These are phyloP conservation scores for Frankliniella fusca DNA, from an alignment of 2,888 invertebrate species.

Conservation along the genomic window DNA sequence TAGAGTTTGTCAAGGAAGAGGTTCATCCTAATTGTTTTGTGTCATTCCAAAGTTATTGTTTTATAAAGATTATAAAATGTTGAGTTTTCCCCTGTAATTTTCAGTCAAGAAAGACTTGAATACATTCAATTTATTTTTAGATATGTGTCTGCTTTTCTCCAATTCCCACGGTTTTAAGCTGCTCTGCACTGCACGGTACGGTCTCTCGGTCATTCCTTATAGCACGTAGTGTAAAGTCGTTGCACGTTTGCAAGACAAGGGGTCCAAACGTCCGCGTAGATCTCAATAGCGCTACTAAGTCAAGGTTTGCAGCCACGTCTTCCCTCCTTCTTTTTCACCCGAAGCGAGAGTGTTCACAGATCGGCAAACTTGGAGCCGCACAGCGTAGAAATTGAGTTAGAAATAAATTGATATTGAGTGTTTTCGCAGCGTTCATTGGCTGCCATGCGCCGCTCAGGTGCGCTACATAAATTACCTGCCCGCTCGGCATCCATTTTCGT, in stretches of 20 bases:
- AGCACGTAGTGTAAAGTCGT: too few species aligned
- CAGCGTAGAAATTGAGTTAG: background rate
- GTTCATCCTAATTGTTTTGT: slow-evolving; percentile 8
- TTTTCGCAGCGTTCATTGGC: slow-evolving; percentile 24
- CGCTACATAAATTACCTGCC: slow-evolving; percentile 9
- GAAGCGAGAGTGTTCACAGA: background rate
- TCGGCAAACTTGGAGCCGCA: slow-evolving; percentile 6
- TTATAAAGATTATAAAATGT: slow-evolving; percentile 15
- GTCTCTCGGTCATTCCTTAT: too few species aligned
- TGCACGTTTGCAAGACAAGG: too few species aligned
- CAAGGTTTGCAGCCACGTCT: too few species aligned
- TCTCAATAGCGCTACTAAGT: too few species aligned
- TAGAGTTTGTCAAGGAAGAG: slow-evolving; percentile 51
- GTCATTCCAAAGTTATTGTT: slow-evolving; percentile 22
- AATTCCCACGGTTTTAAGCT: too few species aligned
- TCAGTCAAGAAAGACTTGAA: slow-evolving; percentile 10
- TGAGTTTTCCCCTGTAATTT: slow-evolving; percentile 15
- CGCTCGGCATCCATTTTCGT: slow-evolving; percentile 19
- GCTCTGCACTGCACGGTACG: too few species aligned
- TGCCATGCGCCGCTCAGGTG: slow-evolving; percentile 25
- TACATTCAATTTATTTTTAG: slow-evolving; percentile 9
- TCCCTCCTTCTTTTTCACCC: background rate
- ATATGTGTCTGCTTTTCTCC: too few species aligned
- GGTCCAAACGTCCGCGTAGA: too few species aligned
- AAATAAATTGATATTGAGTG: slow-evolving; percentile 7